Conservation (phyloP, 2,888 invertebrate genomes). For the Sphaerophoria taeniata region DNA sequence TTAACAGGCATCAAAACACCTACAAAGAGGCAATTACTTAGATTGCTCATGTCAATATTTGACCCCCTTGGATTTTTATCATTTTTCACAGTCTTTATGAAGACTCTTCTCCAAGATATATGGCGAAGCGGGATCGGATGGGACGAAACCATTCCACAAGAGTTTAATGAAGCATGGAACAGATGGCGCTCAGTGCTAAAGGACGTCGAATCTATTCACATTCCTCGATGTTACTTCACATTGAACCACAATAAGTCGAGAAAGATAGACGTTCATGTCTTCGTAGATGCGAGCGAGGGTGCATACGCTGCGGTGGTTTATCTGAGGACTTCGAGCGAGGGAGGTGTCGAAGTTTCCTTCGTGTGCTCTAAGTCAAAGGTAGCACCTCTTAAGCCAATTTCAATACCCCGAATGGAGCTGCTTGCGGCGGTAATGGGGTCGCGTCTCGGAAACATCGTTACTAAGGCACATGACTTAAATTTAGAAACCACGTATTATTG, state of each 20-base stretch:
- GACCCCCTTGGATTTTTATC: slow-evolving; percentile 61
- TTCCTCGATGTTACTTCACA: slow-evolving; percentile 60
- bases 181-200: slow-evolving; percentile 40
- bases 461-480: slow-evolving; percentile 49
- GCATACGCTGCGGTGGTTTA: slow-evolving; percentile 34
- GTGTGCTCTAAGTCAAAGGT: slow-evolving; percentile 57
- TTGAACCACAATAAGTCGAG: background rate
- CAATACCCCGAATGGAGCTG: slow-evolving; percentile 75
- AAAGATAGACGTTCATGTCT: slow-evolving; percentile 1
- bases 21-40: slow-evolving; percentile 64
- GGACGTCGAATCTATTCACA: slow-evolving; percentile 37
- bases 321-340: background rate
- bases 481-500: slow-evolving; percentile 70
- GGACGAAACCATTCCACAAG: slow-evolving; percentile 60
- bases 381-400: slow-evolving; percentile 71
- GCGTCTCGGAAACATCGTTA: slow-evolving; percentile 58
- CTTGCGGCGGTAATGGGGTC: slow-evolving; percentile 74
- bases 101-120: slow-evolving; percentile 67
- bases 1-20: slow-evolving; percentile 38
- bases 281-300: slow-evolving; percentile 18
- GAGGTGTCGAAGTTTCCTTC: background rate
- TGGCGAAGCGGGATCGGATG: slow-evolving; percentile 65
- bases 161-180: slow-evolving; percentile 47
- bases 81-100: slow-evolving; percentile 48
- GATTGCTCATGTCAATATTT: slow-evolving; percentile 68